Evolutionary conservation across 2,113 vertebrate genomes (phyloP).

Genomic region (Poeciliopsis prolifica): DNA sequence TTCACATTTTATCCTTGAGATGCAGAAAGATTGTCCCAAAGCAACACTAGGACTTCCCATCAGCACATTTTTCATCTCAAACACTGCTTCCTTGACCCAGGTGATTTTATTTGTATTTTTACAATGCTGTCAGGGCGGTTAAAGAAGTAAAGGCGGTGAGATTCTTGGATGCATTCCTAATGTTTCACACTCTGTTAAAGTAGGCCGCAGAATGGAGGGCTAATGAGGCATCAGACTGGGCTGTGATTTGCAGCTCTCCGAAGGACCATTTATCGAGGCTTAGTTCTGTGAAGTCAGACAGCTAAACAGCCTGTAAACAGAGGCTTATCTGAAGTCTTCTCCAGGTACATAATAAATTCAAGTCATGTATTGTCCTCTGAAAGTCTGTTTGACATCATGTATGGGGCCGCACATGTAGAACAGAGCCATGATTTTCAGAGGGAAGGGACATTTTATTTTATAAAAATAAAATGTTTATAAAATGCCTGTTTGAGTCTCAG

Average conservation of each 20-base stretch:
- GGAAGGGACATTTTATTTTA: no score
- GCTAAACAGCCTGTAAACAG: constrained; percentile 26
- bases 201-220: constrained; percentile 9
- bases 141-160: constrained; percentile 4
- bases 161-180: constrained; percentile 21
- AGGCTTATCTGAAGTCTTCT: constrained; percentile 10
- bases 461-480: no score
- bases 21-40: not conserved
- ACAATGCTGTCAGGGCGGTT: constrained; percentile 4
- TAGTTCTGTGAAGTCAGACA: constrained; percentile 18
- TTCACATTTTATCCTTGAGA: not conserved
- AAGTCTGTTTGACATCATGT: constrained; percentile 33
- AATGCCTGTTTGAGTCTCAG: no score
- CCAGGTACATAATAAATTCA: not conserved
- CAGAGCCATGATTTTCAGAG: constrained; percentile 8
- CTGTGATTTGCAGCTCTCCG: constrained; percentile 46
- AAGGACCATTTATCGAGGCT: constrained; percentile 20
- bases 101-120: constrained; percentile 35
- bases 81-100: constrained; percentile 59
- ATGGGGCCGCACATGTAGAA: not conserved
- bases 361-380: not conserved
- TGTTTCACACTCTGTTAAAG: constrained; percentile 37
- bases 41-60: not conserved
- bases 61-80: constrained; percentile 33
- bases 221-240: constrained; percentile 48